Evolutionary conservation across 1,140 invertebrate species (phyloP), one percentile per base, ranked within the genome.

Genomic region (Drosophila miranda): DNA sequence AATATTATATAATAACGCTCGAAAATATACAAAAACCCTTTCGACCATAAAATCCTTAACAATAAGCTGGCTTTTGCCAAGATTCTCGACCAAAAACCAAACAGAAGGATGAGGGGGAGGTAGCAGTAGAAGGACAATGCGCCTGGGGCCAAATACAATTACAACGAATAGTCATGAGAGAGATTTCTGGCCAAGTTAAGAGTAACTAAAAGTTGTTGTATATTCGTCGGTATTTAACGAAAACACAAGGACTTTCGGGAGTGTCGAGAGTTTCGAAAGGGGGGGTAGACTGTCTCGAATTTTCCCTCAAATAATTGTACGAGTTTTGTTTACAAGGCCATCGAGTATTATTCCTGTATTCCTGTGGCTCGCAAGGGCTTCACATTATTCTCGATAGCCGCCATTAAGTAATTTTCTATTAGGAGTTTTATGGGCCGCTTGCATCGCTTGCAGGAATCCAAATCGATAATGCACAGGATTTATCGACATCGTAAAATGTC

Each of bases 401-500:
- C 11, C 34, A 13, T 38, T 38, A 13, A 5, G 34, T 38, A 38
- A 38, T 38, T 13, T 38, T 13, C 11, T 38, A 11, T 11, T 13
- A 8, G 11, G 34, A 38, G 34, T 38, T 38, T 38, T 38, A 13
- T 38, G 34, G 34, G 11, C 3, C 34, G 11, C 11, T 38, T 5
- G 11, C 30, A 34, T 34, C 30, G 9, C 11, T 34, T 34, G 3
- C 30, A 34, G 9, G 9, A 34, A 34, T 34, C 9, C 4, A 13
- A 42, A 14, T 19, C 43, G 7, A 30, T 67, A 67, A 30, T 55
- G 50, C 49, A 68, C 23, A 50, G 42, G 50, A 68, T 67, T 49
- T 68, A 68, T 67, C n/a, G 44, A 19, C 50, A 30, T 48, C 51
- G 55, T 68, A 68, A 68, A 56, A 26, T 68, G 62, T 68, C 64